Evolutionary conservation across 2,797 vertebrate genomes (phyloP).

Genomic region (Chiroxiphia lanceolata): DNA sequence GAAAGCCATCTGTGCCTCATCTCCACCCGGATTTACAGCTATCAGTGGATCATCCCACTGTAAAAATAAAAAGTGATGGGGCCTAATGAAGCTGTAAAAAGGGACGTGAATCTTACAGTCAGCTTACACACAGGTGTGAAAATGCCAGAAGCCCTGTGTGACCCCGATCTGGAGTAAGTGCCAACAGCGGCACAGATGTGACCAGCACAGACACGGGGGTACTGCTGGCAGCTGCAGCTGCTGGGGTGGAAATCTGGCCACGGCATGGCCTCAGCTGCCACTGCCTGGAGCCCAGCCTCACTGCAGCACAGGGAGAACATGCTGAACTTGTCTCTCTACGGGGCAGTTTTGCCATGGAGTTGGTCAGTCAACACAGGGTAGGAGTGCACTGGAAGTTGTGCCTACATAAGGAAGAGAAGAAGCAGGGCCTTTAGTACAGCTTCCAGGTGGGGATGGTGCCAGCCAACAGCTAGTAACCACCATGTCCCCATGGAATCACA

Average conservation of each 20-base stretch:
- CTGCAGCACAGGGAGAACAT: not conserved
- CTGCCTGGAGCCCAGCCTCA: not conserved
- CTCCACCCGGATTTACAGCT: constrained; percentile 33
- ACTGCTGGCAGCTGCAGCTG: not conserved
- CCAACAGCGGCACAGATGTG: not conserved
- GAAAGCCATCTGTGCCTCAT: not conserved
- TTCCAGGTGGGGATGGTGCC: not conserved
- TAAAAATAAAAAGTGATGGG: constrained; percentile 31
- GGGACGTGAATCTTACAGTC: not conserved
- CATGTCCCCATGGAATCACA: not conserved
- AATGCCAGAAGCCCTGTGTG: not conserved
- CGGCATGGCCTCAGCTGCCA: not conserved
- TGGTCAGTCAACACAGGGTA: too few relatives aligned
- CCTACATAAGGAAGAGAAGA: not conserved
- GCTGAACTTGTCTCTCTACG: not conserved
- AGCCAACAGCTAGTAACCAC: not conserved
- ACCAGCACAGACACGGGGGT: rapidly evolving
- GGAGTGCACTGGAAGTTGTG: not conserved
- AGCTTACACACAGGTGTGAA: not conserved
- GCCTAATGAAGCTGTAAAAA: constrained; percentile 42
- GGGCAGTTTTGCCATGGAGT: not conserved
- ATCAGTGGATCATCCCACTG: not conserved
- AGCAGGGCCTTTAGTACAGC: not conserved
- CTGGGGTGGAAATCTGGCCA: not conserved
- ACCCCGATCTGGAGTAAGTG: not conserved